These are phyloP conservation scores for Mythimna ferrago DNA, from an alignment of 2,888 invertebrate species.

Conservation along the genomic window DNA sequence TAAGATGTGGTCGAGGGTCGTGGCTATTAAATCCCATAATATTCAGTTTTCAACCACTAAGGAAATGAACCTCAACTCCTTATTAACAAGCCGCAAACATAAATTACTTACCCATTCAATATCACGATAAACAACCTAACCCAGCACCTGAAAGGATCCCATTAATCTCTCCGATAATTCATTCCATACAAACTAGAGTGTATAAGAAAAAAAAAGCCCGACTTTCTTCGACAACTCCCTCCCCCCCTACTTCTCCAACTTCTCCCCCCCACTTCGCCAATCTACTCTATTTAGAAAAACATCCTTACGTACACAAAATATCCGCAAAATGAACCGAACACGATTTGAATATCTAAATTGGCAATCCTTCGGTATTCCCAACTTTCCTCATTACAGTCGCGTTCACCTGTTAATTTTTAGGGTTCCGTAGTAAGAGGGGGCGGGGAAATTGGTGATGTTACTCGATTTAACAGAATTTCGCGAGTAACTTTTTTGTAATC, in stretches of 20 bases:
- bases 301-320: slow-evolving; percentile 69
- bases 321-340: slow-evolving; percentile 80
- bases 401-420: slow-evolving; percentile 87
- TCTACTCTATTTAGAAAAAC: slow-evolving; percentile 60
- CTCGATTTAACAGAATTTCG: not conserved
- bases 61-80: not conserved
- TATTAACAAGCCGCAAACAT: slow-evolving; percentile 19
- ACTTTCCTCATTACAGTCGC: slow-evolving; percentile 86
- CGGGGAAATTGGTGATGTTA: not conserved
- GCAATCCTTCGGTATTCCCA: slow-evolving; percentile 82
- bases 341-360: slow-evolving; percentile 90
- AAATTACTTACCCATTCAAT: slow-evolving; percentile 44
- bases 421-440: slow-evolving; percentile 39
- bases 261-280: slow-evolving; percentile 26
- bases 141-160: slow-evolving; percentile 40
- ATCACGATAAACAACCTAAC: slow-evolving; percentile 39
- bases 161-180: slow-evolving; percentile 59
- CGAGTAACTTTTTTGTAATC: not conserved
- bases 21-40: too few species aligned
- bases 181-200: slow-evolving; percentile 43
- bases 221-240: slow-evolving; percentile 30
- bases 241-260: not conserved
- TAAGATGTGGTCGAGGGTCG: too few species aligned
- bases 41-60: not conserved
- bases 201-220: slow-evolving; percentile 30